Conservation (phyloP, 2,888 invertebrate species). For the Erebia palarica region DNA sequence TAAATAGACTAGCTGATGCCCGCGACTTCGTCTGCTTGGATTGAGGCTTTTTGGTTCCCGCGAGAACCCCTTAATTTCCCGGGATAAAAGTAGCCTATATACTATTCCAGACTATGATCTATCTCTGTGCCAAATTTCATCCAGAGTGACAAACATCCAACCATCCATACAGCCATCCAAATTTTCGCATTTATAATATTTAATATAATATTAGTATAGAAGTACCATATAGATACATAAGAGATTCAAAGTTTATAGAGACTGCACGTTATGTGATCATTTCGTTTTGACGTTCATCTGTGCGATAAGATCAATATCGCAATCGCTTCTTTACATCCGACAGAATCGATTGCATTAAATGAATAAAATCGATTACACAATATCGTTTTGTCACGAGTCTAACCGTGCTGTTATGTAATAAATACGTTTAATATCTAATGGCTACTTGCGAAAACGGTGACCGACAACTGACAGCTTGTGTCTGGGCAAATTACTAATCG, state of each 20-base stretch:
- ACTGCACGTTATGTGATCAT: constrained; percentile 7
- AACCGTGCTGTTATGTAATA: constrained; percentile 57
- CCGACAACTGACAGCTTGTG: not conserved
- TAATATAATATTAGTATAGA: no score
- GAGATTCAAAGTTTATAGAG: not conserved
- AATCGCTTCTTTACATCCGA: constrained; percentile 27
- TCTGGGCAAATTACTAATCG: constrained; percentile 1
- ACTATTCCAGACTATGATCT: no score
- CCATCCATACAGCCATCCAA: no score
- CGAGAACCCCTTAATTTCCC: no score
- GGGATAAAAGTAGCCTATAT: no score
- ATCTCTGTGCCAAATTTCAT: no score
- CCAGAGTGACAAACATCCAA: no score
- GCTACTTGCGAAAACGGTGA: not conserved
- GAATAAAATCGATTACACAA: constrained; percentile 47
- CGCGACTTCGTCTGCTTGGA: no score
- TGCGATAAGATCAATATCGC: constrained; percentile 35
- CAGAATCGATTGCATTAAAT: constrained; percentile 45
- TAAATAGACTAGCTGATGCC: not conserved
- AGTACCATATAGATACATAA: not conserved
- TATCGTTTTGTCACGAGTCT: constrained; percentile 50
- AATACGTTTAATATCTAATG: constrained; percentile 39
- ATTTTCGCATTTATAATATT: no score
- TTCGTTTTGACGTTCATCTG: constrained; percentile 22
- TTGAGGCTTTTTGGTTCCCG: no score